Evolutionary conservation across 2,113 vertebrate species (phyloP), one percentile per base, ranked within the genome.

Genomic region (Myotis lucifugus): DNA sequence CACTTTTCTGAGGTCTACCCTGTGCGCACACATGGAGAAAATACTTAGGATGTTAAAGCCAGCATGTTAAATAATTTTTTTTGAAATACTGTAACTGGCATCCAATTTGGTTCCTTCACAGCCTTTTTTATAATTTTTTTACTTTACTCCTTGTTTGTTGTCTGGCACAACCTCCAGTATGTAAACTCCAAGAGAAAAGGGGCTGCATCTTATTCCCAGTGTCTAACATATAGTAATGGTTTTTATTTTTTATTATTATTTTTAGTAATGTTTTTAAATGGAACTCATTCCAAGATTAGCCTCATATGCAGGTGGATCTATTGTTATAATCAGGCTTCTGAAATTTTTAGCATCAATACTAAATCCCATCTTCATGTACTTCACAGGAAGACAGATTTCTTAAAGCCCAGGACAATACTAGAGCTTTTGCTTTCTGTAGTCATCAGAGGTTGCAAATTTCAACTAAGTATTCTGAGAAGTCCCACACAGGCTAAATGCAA

Each of bases 391-490:
- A 34, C 37, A 66, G 32, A n/a, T 7, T 82, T 73, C 23, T 72
- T 72, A 95, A 78, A 70, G 29, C 8, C 34, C 81, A 85, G 40
- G 67, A 19, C 25, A 56, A 56, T 56, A 84, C 34, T 23, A 72
- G 59, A 2, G 9, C 10, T 93, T 91, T 72, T 74, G 66, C 61
- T 95, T 92, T 88, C 54, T 74, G 8, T 87, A 81, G 32, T 89
- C 32, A 67, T 72, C 52, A 67, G 74, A 88, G 50, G 66, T 40
- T 96, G 73, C 70, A 88, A 93, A 90, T 94, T 73, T 89, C 83
- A 93, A 93, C 27, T 74, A 86, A 81, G 19, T 76, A 93, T 27
- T 86, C 79, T 95, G 50, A 82, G 29, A 96, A 87, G 48, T 73
- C 46, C 56, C n/a, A 40, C 34, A 82, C 54, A 59, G 48, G 19